phyloP scores from a whole-genome alignment of 2,113 vertebrate genomes.

The Eclectus roratus region DNA sequence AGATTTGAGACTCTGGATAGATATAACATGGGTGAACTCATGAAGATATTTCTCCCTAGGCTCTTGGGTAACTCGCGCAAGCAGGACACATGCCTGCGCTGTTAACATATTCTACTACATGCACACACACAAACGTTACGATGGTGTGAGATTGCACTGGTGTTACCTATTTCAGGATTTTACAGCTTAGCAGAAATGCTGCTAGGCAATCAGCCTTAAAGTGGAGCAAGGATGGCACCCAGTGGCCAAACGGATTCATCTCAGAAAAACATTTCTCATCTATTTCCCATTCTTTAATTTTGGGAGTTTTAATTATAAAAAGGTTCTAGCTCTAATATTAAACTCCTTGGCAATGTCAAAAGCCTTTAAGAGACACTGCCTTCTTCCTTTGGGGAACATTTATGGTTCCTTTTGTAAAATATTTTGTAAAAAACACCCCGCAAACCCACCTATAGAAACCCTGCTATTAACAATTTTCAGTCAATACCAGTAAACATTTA shows the following conservation, averaged over 20 bases:
- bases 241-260: constrained; percentile 76
- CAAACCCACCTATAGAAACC: background rate
- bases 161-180: constrained; percentile 48
- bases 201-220: constrained; percentile 35
- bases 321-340: background rate
- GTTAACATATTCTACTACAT: constrained; percentile 20
- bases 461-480: background rate
- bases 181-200: constrained; percentile 13
- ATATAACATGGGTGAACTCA: background rate
- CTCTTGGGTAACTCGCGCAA: background rate
- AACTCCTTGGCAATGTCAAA: background rate
- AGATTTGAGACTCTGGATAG: background rate
- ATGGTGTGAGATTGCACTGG: constrained; percentile 44
- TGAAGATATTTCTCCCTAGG: background rate
- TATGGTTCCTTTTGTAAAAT: background rate
- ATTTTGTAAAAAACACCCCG: background rate
- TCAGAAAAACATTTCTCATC: constrained; percentile 2
- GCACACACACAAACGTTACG: constrained; percentile 22
- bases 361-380: background rate
- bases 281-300: background rate
- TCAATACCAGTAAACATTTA: background rate
- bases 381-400: background rate
- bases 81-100: background rate
- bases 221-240: constrained; percentile 83
- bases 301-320: background rate